These are phyloP conservation scores for Caranx ignobilis DNA, from an alignment of 2,113 vertebrate species.

Conservation along the genomic window DNA sequence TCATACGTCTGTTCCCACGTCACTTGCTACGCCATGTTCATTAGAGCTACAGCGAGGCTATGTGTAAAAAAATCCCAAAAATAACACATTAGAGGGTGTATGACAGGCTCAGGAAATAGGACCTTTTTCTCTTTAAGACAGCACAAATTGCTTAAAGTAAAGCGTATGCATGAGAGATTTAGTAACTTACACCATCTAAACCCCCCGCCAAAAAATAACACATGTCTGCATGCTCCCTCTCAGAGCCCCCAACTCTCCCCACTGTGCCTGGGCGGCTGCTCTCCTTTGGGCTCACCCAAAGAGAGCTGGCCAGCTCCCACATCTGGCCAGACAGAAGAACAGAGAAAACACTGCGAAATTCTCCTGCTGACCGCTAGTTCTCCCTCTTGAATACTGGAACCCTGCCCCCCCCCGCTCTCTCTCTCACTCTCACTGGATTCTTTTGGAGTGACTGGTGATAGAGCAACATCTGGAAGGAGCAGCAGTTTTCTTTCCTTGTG, in stretches of 20 bases:
- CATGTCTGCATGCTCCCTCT: slow-evolving; percentile 64
- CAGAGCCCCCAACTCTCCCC: slow-evolving; percentile 59
- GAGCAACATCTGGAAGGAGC: slow-evolving; percentile 86
- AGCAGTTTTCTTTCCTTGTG: slow-evolving; percentile 80
- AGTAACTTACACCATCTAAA: slow-evolving; percentile 68
- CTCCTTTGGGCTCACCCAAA: slow-evolving; percentile 55
- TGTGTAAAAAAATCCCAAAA: slow-evolving; percentile 73
- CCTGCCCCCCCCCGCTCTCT: slow-evolving; percentile 17
- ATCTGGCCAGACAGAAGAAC: slow-evolving; percentile 79
- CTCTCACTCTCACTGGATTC: slow-evolving; percentile 58
- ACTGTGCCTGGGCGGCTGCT: slow-evolving; percentile 60
- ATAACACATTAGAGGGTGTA: slow-evolving; percentile 68
- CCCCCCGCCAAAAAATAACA: slow-evolving; percentile 52
- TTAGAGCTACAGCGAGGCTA: slow-evolving; percentile 69
- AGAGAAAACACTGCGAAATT: slow-evolving; percentile 73
- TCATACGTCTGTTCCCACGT: slow-evolving; percentile 35
- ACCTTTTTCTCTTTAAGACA: slow-evolving; percentile 72
- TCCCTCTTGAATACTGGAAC: slow-evolving; percentile 59
- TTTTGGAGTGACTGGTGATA: slow-evolving; percentile 79
- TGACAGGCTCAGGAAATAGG: slow-evolving; percentile 75
- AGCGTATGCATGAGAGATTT: slow-evolving; percentile 67
- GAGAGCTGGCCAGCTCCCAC: slow-evolving; percentile 70
- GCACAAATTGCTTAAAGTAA: slow-evolving; percentile 77
- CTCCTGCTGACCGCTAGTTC: slow-evolving; percentile 66
- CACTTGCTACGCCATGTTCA: slow-evolving; percentile 47